Conservation (phyloP, 2,888 invertebrate species). For the Alloscopus bannaensis region DNA sequence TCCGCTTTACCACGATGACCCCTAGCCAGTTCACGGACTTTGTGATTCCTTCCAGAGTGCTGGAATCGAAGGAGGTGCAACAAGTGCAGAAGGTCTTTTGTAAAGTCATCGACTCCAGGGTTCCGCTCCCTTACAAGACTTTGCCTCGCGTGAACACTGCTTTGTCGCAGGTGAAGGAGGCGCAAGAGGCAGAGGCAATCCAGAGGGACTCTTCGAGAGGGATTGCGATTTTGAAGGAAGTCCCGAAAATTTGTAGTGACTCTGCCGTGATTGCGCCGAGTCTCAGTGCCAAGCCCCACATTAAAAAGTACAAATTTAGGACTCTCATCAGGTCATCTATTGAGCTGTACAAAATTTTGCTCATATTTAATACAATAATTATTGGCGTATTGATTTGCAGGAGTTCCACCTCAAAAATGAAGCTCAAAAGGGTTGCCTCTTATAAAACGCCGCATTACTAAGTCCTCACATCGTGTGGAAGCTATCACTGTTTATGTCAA, state of each 20-base stretch:
- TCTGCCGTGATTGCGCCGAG: constrained; percentile 25
- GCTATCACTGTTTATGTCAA: too few relatives aligned
- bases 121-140: constrained; percentile 36
- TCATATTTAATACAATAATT: neutral
- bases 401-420: neutral
- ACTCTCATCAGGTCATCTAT: too few relatives aligned
- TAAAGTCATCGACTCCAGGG: constrained; percentile 1
- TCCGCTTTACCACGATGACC: constrained; percentile 69
- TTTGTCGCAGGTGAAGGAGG: neutral
- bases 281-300: constrained; percentile 7
- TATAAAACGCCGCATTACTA: neutral
- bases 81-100: constrained; percentile 39
- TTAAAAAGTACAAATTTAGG: constrained; percentile 8
- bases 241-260: constrained; percentile 39
- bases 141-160: constrained; percentile 40
- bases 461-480: too few relatives aligned
- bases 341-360: too few relatives aligned
- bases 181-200: neutral
- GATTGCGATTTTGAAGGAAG: constrained; percentile 20
- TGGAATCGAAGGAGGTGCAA: constrained; percentile 65
- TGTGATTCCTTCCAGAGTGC: constrained; percentile 66
- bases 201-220: constrained; percentile 2
- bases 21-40: constrained; percentile 60
- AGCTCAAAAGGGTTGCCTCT: neutral
- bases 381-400: neutral